phyloP scores from a whole-genome alignment of 1,140 invertebrate species.

The Heliconius eleuchia region DNA sequence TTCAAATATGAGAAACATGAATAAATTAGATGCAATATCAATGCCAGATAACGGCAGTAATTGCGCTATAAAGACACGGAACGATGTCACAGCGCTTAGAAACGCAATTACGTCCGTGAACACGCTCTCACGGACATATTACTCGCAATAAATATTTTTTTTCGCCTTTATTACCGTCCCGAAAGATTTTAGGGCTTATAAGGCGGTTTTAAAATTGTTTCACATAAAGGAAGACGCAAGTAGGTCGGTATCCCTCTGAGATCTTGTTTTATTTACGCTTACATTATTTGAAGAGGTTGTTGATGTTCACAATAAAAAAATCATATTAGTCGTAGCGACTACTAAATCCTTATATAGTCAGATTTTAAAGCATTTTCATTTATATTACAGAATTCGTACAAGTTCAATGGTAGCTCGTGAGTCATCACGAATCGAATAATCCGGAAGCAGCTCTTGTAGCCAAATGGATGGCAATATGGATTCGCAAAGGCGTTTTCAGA shows the following conservation, averaged over 20 bases:
- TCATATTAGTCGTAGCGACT: background rate
- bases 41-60: conserved; percentile 77
- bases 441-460: conserved; percentile 51
- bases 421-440: conserved; percentile 50
- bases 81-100: conserved; percentile 74
- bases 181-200: conserved; percentile 54
- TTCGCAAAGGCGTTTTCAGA: conserved; percentile 59
- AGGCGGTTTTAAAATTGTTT: conserved; percentile 38
- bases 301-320: background rate
- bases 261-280: conserved; percentile 1
- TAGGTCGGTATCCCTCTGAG: background rate
- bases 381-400: conserved; percentile 17
- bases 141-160: conserved; percentile 59
- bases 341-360: conserved; percentile 29
- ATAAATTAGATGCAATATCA: conserved; percentile 79
- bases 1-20: conserved; percentile 64
- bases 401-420: conserved; percentile 40
- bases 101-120: conserved; percentile 69
- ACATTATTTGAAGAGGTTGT: background rate
- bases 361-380: conserved; percentile 29
- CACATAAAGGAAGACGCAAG: conserved; percentile 9
- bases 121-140: conserved; percentile 66
- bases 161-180: conserved; percentile 58
- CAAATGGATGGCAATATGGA: conserved; percentile 64
- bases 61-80: conserved; percentile 76